Base-by-base conservation (phyloP, 1,140 invertebrate genomes). In the Drosophila kurseongensis region DNA sequence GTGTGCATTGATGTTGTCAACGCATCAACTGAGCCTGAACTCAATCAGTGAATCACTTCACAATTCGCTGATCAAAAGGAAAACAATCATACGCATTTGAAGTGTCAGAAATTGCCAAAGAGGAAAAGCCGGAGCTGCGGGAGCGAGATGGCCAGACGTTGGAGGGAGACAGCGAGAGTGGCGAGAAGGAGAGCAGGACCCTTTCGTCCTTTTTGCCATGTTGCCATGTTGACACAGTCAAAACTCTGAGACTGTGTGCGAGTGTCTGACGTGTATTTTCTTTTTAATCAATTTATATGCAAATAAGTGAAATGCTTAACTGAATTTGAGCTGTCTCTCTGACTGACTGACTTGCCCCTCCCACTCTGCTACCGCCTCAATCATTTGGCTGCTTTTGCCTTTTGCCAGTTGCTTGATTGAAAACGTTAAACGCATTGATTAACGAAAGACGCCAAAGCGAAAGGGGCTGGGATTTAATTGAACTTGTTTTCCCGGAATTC, bases 241-340 rank as follows among this genome's bases (percentile, higher is more conserved):
- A 74, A 78, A 72, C 78, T 86, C 48, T n/a, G 65, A 18, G 67
- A 65, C 45, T 83, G 51, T 63, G 48, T 75, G 65, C 48, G 42
- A 68, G 55, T 63, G 50, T 67, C 58, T 80, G 63, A 57, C 80
- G 63, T 89, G 84, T 88, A 89, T 88, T 90, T 88, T 89, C 84
- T 89, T 89, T 88, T 89, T 89, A 89, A 89, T 89, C 84, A 89
- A 89, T 89, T 89, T 89, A 89, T 89, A 89, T 89, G 84, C 84
- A 89, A 89, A 88, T 88, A 89, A 88, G 84, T 84, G 77, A 88
- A 89, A 89, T 89, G 84, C 84, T 89, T 89, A 89, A 89, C 84
- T 89, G 84, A 89, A 89, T 89, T 78, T 89, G 68, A 88, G 83
- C 83, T 86, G 82, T 76, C 57, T 66, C 65, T 36, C 59, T 63